Conservation (phyloP, 1,140 invertebrate species). For the Spodoptera litura region DNA sequence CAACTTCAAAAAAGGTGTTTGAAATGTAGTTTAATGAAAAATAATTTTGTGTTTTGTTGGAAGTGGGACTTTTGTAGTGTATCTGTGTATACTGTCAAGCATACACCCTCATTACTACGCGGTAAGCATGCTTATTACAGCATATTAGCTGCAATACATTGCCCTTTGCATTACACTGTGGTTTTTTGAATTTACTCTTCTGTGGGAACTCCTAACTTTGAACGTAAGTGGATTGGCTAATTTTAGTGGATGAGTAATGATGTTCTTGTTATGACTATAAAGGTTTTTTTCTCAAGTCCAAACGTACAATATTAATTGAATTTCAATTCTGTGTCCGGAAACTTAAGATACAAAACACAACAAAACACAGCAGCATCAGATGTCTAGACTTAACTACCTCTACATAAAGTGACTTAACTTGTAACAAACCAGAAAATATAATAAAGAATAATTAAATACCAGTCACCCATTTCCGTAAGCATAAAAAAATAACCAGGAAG, state of each 20-base stretch:
- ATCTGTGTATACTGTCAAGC: slow-evolving; percentile 23
- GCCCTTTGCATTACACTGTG: slow-evolving; percentile 64
- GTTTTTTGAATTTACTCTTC: slow-evolving; percentile 67
- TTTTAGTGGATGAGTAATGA: slow-evolving; percentile 1
- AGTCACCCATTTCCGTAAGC: slow-evolving; percentile 42
- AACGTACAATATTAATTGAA: not conserved
- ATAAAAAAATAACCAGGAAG: slow-evolving; percentile 66
- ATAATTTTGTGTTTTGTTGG: not conserved
- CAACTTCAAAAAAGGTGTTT: too few species aligned
- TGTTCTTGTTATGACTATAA: not conserved
- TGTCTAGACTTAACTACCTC: not conserved
- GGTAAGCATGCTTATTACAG: slow-evolving; percentile 65
- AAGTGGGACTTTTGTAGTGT: slow-evolving; percentile 15
- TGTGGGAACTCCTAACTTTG: slow-evolving; percentile 61
- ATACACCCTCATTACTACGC: slow-evolving; percentile 60
- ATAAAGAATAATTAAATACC: not conserved
- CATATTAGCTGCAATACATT: slow-evolving; percentile 63
- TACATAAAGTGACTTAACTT: not conserved
- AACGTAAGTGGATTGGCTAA: slow-evolving; percentile 26
- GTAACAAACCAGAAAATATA: not conserved
- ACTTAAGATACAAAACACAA: too few species aligned
- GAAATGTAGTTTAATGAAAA: too few species aligned
- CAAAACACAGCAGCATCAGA: too few species aligned
- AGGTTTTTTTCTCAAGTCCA: not conserved
- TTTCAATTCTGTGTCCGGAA: too few species aligned